A percentile compares a stretch with the other conserved stretches of the same genome.
Evolutionary conservation across 2,797 vertebrate genomes (phyloP).

Genomic region (Gymnocypris eckloni): DNA sequence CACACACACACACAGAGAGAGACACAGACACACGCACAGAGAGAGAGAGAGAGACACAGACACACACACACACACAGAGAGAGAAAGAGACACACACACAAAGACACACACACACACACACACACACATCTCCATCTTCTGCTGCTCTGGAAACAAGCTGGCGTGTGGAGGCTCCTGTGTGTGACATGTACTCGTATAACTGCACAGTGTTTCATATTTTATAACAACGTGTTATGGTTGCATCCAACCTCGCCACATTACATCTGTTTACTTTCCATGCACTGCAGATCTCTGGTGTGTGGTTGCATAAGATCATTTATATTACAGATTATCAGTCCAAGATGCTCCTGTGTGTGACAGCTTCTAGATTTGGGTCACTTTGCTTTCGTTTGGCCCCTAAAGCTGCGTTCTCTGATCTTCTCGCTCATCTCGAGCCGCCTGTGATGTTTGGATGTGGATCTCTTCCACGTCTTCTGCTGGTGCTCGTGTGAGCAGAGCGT

Average conservation of each 20-base stretch:
- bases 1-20: no score
- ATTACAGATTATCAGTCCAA: neutral
- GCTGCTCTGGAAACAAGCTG: slow-evolving; percentile 55
- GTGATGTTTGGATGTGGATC: slow-evolving; percentile 1
- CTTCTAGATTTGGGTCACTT: slow-evolving; percentile 48
- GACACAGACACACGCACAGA: no score
- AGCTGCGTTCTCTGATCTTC: slow-evolving; percentile 27
- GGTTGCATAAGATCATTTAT: neutral
- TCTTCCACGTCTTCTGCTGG: slow-evolving; percentile 24
- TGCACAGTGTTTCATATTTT: slow-evolving; percentile 45
- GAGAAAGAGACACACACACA: no score
- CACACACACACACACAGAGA: no score
- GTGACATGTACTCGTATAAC: slow-evolving; percentile 6
- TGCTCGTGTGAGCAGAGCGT: slow-evolving; percentile 27
- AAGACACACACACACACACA: neutral
- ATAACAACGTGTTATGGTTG: slow-evolving; percentile 12
- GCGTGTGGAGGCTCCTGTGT: slow-evolving; percentile 30
- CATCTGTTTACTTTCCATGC: neutral
- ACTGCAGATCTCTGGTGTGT: neutral
- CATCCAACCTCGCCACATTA: neutral
- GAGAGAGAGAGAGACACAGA: no score
- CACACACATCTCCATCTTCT: neutral
- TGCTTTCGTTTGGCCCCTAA: slow-evolving; percentile 29
- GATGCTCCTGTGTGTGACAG: slow-evolving; percentile 1
- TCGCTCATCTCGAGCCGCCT: neutral